Percentiles rank a stretch among this genome's conserved stretches.
Evolutionary conservation across 2,888 invertebrate genomes (phyloP).

Genomic region (Eilema depressum): DNA sequence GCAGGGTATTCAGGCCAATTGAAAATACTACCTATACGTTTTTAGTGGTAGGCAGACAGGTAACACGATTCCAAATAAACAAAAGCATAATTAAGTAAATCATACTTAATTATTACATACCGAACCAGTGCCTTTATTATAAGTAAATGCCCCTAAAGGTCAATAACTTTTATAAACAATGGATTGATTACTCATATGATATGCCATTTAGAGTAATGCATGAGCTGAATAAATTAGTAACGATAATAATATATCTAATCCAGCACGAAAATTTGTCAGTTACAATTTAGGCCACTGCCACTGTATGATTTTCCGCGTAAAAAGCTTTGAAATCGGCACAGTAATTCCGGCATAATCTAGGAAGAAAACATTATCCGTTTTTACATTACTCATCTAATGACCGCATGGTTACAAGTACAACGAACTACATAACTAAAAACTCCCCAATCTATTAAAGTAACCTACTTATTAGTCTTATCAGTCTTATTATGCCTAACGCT

Average conservation of each 20-base stretch:
- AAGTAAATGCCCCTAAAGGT: not conserved
- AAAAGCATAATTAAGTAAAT: too few species aligned
- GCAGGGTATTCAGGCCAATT: too few species aligned
- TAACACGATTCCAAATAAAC: too few species aligned
- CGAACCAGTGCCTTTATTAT: too few species aligned
- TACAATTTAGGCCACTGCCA: slow-evolving; percentile 3
- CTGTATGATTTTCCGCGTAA: slow-evolving; percentile 4
- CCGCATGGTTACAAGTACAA: slow-evolving; percentile 15
- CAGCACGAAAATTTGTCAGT: not conserved
- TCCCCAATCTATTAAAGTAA: not conserved
- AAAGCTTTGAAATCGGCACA: slow-evolving; percentile 10
- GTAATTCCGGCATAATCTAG: not conserved
- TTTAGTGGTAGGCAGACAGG: too few species aligned
- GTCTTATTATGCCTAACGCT: too few species aligned
- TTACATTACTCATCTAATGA: slow-evolving; percentile 18
- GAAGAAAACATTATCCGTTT: slow-evolving; percentile 5
- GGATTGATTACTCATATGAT: not conserved
- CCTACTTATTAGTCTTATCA: too few species aligned
- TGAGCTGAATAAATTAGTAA: not conserved
- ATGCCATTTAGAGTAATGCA: not conserved
- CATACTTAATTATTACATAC: too few species aligned
- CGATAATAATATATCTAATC: not conserved
- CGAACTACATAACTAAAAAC: slow-evolving; percentile 6
- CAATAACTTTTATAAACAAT: not conserved
- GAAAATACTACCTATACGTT: too few species aligned